Conservation (phyloP, 2,888 invertebrate species). For the Heliconius sara region DNA sequence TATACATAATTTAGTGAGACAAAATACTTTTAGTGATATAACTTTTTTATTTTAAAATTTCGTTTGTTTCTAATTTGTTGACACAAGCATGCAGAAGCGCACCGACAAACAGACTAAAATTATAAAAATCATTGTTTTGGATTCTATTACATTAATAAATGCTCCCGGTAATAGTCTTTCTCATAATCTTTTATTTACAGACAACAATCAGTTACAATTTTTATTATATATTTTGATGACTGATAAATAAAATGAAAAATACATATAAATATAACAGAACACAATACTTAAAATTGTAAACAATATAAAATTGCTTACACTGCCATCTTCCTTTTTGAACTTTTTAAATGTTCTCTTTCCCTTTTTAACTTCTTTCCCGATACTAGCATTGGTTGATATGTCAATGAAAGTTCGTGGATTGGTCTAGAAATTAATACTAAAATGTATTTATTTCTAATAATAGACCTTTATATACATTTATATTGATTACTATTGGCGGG, state of each 20-base stretch:
- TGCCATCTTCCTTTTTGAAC: constrained; percentile 24
- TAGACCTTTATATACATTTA: too few species aligned
- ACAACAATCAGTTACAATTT: too few species aligned
- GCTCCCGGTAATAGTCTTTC: too few species aligned
- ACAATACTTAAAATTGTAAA: background rate
- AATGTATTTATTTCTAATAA: background rate
- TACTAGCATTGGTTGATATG: background rate
- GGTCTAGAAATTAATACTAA: constrained; percentile 14
- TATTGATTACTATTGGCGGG: too few species aligned
- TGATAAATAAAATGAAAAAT: background rate
- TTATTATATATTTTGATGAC: background rate
- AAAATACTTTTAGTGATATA: too few species aligned
- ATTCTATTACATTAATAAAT: background rate
- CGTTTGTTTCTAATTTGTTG: background rate
- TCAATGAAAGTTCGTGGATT: background rate
- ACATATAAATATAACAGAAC: background rate
- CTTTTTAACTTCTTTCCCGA: constrained; percentile 16
- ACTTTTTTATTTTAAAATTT: background rate
- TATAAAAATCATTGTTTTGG: background rate
- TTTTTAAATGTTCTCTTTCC: constrained; percentile 5
- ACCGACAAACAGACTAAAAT: background rate
- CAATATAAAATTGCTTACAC: constrained; percentile 18
- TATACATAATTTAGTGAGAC: too few species aligned
- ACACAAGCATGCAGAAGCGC: background rate
- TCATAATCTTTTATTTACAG: too few species aligned